Evolutionary conservation across 2,797 vertebrate species (phyloP).

Genomic region (Artibeus jamaicensis): DNA sequence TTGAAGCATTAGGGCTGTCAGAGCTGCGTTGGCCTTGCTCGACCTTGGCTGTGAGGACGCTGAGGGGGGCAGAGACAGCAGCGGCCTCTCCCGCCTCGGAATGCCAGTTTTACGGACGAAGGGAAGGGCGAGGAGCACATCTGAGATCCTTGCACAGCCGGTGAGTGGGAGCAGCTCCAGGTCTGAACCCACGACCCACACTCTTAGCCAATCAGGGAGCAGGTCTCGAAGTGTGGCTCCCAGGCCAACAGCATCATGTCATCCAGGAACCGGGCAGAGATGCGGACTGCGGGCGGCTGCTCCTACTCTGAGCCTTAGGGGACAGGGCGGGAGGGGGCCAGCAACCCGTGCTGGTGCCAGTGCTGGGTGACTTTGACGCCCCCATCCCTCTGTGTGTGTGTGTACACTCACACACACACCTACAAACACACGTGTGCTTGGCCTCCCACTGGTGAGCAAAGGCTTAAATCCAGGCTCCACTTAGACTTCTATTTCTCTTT

Average conservation of each 20-base stretch:
- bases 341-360: neutral
- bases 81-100: fast-evolving
- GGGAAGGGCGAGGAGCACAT: neutral
- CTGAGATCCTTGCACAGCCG: neutral
- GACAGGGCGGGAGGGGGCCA: no score
- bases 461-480: neutral
- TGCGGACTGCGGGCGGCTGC: neutral
- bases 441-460: neutral
- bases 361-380: fast-evolving
- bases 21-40: neutral
- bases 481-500: no score
- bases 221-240: fast-evolving
- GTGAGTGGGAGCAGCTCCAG: neutral
- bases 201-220: neutral
- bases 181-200: neutral
- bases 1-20: neutral
- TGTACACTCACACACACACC: neutral
- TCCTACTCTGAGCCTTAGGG: fast-evolving
- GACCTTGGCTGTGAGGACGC: neutral
- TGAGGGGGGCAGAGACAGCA: neutral
- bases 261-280: neutral
- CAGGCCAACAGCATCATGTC: neutral
- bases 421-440: fast-evolving
- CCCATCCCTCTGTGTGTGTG: neutral
- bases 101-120: neutral